Evolutionary conservation across 2,797 vertebrate genomes (phyloP).

Genomic region (Sciurus carolinensis): DNA sequence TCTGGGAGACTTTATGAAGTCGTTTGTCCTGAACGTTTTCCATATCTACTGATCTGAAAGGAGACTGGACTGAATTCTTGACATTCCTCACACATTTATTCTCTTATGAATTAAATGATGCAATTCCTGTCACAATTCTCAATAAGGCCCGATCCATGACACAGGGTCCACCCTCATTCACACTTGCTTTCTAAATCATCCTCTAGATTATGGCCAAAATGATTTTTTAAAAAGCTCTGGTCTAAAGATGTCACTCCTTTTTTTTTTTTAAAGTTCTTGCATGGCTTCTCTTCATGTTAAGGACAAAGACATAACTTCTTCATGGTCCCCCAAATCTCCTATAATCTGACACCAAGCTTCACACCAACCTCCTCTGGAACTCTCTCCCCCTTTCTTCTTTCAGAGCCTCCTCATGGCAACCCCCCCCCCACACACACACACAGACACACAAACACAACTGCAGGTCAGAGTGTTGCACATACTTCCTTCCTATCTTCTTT

Average conservation of each 20-base stretch:
- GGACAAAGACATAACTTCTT: not conserved
- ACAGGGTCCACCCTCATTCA: not conserved
- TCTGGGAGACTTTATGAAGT: constrained; percentile 63
- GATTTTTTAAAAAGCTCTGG: not conserved
- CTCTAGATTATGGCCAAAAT: not conserved
- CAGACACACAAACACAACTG: too few species aligned
- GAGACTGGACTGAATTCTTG: constrained; percentile 47
- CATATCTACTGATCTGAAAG: constrained; percentile 36
- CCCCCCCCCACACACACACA: too few species aligned
- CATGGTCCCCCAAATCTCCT: not conserved
- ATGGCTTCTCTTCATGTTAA: not conserved
- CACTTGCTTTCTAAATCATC: not conserved
- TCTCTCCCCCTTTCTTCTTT: not conserved
- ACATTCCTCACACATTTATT: constrained; percentile 16
- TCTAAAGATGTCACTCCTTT: not conserved
- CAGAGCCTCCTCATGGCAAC: not conserved
- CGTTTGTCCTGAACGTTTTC: constrained; percentile 63
- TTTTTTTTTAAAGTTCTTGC: not conserved
- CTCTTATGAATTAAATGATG: constrained; percentile 40
- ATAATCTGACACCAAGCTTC: not conserved
- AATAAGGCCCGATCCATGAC: not conserved
- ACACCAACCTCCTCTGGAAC: not conserved
- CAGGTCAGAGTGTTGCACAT: not conserved
- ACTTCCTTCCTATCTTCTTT: not conserved
- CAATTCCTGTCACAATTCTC: not conserved